A percentile compares a stretch with the other conserved stretches of the same genome.
Evolutionary conservation across 2,888 invertebrate species (phyloP).

Genomic region (Phyllotreta cruciferae): DNA sequence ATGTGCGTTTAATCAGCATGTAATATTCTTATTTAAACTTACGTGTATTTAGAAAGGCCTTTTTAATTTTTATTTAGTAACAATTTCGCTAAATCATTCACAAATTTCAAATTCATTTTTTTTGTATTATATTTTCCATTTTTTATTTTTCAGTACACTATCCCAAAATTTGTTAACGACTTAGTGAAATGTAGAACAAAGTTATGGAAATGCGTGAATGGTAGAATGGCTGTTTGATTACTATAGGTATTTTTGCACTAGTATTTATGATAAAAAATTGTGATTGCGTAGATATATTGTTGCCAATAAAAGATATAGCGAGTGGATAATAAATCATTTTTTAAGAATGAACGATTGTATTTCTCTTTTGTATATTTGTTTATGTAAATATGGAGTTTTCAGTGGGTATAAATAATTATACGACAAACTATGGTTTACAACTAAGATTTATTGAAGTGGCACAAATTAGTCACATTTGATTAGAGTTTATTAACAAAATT

Average conservation of each 20-base stretch:
- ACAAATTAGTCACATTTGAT: slow-evolving; percentile 10
- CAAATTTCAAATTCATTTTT: too few species aligned
- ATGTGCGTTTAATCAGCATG: too few species aligned
- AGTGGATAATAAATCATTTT: slow-evolving; percentile 44
- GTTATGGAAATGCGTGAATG: slow-evolving; percentile 44
- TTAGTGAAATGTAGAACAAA: slow-evolving; percentile 41
- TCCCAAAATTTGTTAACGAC: slow-evolving; percentile 23
- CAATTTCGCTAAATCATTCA: too few species aligned
- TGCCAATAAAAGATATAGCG: slow-evolving; percentile 51
- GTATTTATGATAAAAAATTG: slow-evolving; percentile 59
- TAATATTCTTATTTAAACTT: too few species aligned
- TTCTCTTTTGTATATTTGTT: too few species aligned
- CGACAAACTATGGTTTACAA: slow-evolving; percentile 2
- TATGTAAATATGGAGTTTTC: too few species aligned
- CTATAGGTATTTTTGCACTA: slow-evolving; percentile 61
- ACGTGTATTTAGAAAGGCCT: too few species aligned
- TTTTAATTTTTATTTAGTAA: too few species aligned
- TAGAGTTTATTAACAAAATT: too few species aligned
- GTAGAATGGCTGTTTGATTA: slow-evolving; percentile 51
- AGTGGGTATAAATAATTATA: background rate
- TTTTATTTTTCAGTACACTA: background rate
- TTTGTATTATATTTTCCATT: too few species aligned
- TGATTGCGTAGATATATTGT: slow-evolving; percentile 56
- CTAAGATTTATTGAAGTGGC: slow-evolving; percentile 3
- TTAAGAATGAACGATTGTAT: slow-evolving; percentile 24